Percentiles rank a stretch among this genome's conserved stretches.
Conservation (phyloP, 2,113 vertebrate species). For the Perca fluviatilis region DNA sequence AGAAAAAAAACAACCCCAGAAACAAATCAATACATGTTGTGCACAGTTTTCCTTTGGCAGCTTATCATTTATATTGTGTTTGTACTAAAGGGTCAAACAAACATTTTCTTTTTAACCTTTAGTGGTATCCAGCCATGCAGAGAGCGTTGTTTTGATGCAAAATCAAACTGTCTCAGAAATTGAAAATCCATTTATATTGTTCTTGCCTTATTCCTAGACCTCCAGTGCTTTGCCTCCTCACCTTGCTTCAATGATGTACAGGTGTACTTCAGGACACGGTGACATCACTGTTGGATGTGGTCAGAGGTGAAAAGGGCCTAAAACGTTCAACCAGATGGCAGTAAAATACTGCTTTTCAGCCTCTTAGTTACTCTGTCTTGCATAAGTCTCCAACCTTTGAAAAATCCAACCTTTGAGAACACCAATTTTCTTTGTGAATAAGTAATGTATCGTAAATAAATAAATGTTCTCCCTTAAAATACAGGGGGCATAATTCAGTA, state of each 20-base stretch:
- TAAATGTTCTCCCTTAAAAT: too few species aligned
- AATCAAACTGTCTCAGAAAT: neutral
- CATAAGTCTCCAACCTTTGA: too few species aligned
- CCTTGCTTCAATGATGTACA: neutral
- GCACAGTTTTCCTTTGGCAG: neutral
- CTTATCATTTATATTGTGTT: neutral
- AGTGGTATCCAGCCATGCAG: neutral
- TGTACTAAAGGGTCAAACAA: constrained; percentile 7
- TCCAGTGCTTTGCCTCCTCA: neutral
- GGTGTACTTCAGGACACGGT: too few species aligned
- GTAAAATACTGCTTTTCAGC: too few species aligned
- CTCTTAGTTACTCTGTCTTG: too few species aligned
- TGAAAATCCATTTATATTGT: too few species aligned
- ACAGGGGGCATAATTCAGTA: too few species aligned
- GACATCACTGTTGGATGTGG: neutral
- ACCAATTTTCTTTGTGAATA: too few species aligned
- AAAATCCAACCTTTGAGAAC: too few species aligned
- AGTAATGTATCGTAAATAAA: too few species aligned
- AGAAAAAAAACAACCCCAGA: neutral
- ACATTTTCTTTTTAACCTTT: neutral
- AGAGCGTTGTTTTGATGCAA: neutral
- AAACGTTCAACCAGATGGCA: too few species aligned
- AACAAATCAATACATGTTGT: neutral
- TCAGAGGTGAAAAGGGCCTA: too few species aligned
- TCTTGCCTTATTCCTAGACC: neutral